These are phyloP conservation scores for Heterodera schachtii DNA, from an alignment of 1,140 invertebrate species.

Conservation along the genomic window DNA sequence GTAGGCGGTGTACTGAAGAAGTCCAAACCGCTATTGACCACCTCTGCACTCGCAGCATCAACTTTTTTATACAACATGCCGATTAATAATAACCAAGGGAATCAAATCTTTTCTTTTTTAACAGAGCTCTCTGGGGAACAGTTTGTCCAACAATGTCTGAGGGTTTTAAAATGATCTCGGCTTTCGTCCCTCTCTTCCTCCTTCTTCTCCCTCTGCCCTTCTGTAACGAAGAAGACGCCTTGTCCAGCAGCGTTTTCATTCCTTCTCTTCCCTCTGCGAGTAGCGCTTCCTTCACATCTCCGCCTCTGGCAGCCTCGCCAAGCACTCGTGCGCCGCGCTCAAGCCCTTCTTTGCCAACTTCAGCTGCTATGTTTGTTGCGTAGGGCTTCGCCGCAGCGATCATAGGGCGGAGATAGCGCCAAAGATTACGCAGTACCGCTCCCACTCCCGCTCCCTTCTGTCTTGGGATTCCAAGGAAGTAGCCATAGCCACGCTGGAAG, in stretches of 20 bases:
- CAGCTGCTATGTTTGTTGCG: neutral
- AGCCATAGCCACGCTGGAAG: constrained; percentile 23
- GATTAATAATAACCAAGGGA: neutral
- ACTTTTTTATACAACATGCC: constrained; percentile 6
- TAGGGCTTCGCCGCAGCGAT: neutral
- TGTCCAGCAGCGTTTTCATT: neutral
- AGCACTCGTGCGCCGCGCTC: neutral
- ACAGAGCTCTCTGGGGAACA: neutral
- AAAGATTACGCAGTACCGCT: neutral
- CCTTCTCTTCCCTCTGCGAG: constrained; percentile 9
- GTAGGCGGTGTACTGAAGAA: neutral
- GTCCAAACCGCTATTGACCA: neutral
- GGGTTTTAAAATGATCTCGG: neutral
- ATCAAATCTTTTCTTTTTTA: neutral
- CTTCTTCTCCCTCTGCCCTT: neutral
- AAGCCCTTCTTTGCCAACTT: neutral
- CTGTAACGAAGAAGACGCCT: neutral
- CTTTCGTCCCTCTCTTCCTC: neutral
- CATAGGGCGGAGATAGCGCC: constrained; percentile 15
- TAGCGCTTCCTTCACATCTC: neutral
- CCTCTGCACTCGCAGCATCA: constrained; percentile 2
- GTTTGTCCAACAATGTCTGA: neutral
- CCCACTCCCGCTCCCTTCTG: constrained; percentile 10
- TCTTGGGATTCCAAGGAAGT: neutral
- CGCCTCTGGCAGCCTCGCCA: neutral